Conservation (phyloP, 2,113 vertebrate species). For the Microcebus lehilahytsara region DNA sequence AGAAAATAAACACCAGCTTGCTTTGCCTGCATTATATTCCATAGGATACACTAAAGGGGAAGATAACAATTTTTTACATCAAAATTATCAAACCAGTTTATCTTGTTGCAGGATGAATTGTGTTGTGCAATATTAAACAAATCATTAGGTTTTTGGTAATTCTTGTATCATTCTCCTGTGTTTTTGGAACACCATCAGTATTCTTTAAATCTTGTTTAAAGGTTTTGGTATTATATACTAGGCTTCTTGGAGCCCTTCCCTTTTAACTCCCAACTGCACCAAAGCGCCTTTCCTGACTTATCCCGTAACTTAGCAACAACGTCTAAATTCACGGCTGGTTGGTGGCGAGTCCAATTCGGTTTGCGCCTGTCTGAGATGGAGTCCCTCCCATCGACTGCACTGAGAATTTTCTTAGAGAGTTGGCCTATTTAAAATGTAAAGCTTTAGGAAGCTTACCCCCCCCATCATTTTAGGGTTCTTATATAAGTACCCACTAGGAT, state of each 20-base stretch:
- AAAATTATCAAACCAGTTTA: not conserved
- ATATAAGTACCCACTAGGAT: not conserved
- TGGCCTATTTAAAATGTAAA: not conserved
- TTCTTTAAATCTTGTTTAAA: not conserved
- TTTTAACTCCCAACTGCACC: not conserved
- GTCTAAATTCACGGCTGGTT: not conserved
- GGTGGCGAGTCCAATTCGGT: not conserved
- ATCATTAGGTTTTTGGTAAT: not conserved
- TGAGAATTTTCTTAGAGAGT: not conserved
- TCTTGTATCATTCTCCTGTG: not conserved
- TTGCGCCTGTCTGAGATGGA: not conserved
- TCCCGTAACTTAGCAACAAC: constrained; percentile 57
- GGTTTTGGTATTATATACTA: not conserved
- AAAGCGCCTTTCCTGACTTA: constrained; percentile 17
- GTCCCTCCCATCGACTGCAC: not conserved
- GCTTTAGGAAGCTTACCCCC: not conserved
- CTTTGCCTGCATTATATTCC: not conserved
- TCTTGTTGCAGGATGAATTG: not conserved
- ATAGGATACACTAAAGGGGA: not conserved
- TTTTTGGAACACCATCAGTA: not conserved
- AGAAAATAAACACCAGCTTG: not conserved
- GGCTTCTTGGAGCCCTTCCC: not conserved
- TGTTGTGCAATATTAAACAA: not conserved
- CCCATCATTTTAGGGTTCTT: not conserved
- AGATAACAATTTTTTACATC: not conserved